Evolutionary conservation across 1,140 invertebrate species (phyloP).

Genomic region (Drosophila orosa): DNA sequence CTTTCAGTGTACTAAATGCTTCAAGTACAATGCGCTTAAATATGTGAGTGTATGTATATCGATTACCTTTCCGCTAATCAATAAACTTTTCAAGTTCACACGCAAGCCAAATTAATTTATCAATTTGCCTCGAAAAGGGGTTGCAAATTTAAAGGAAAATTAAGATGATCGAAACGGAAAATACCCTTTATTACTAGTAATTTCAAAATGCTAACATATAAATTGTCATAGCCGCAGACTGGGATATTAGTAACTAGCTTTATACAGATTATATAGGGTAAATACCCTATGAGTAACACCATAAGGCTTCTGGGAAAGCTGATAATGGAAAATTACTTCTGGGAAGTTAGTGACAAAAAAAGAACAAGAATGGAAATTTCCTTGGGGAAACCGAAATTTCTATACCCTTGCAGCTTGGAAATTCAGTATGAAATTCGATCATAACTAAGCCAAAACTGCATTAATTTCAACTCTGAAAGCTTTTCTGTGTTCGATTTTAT

Average conservation of each 20-base stretch:
- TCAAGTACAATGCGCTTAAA: slow-evolving; percentile 17
- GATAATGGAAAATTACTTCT: slow-evolving; percentile 1
- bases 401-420: too few relatives aligned
- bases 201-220: neutral
- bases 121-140: slow-evolving; percentile 1
- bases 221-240: neutral
- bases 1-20: slow-evolving; percentile 20
- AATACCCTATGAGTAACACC: neutral
- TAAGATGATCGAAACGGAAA: neutral
- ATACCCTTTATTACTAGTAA: neutral
- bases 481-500: too few relatives aligned
- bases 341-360: too few relatives aligned
- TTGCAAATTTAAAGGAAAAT: slow-evolving; percentile 2
- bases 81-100: slow-evolving; percentile 72
- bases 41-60: slow-evolving; percentile 1
- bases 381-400: too few relatives aligned
- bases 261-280: neutral
- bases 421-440: too few relatives aligned
- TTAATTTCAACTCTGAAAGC: too few relatives aligned
- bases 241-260: neutral
- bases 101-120: slow-evolving; percentile 29
- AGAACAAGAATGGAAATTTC: too few relatives aligned
- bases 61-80: slow-evolving; percentile 50
- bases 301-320: neutral
- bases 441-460: too few relatives aligned